A percentile compares a stretch with the other conserved stretches of the same genome.
These are phyloP conservation scores for Octomys mimax DNA, from an alignment of 2,797 vertebrate species.

Conservation along the genomic window DNA sequence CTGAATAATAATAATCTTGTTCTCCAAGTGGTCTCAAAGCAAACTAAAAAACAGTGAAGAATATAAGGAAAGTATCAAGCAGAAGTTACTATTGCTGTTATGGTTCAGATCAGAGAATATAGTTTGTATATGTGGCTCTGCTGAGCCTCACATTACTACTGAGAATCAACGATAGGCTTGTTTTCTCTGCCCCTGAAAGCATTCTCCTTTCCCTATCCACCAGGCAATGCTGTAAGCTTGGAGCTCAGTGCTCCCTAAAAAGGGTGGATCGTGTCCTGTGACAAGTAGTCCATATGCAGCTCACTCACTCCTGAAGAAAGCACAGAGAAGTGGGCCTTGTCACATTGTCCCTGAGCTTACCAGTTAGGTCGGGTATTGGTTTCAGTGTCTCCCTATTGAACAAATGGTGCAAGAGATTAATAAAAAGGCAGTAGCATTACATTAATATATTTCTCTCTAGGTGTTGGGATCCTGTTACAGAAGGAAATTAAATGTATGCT, in stretches of 20 bases:
- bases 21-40: background rate
- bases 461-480: background rate
- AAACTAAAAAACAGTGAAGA: slow-evolving; percentile 19
- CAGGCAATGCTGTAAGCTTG: no score
- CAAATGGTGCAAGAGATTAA: background rate
- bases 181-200: background rate
- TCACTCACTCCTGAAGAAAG: background rate
- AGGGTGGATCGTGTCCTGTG: fast-evolving
- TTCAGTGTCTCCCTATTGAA: background rate
- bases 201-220: background rate
- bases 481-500: background rate
- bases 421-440: background rate
- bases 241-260: background rate
- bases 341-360: background rate
- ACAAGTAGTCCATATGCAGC: background rate
- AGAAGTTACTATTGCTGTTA: background rate
- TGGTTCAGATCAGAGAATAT: background rate
- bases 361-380: background rate
- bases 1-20: background rate
- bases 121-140: background rate
- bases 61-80: background rate
- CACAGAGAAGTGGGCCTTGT: background rate
- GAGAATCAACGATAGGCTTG: background rate
- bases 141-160: background rate
- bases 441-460: background rate